Evolutionary conservation across 1,140 invertebrate genomes (phyloP).

Genomic region (Caenorhabditis brenneri): DNA sequence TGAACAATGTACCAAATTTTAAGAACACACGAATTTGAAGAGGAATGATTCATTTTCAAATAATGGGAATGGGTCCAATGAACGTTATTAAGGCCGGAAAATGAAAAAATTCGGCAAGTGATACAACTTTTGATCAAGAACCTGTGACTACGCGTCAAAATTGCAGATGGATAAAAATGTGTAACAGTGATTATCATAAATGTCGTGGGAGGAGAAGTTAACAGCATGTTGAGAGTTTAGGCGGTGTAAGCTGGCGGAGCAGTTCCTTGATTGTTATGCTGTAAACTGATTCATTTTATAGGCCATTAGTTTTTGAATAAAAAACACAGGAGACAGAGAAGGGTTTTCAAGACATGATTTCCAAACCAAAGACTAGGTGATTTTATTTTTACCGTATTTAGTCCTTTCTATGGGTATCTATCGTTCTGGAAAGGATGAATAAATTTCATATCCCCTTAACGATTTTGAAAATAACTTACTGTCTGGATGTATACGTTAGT

Average conservation of each 20-base stretch:
- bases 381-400: background rate
- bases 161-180: background rate
- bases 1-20: background rate
- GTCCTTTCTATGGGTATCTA: background rate
- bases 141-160: background rate
- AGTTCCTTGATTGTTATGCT: background rate
- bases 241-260: background rate
- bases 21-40: background rate
- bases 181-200: background rate
- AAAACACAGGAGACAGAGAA: background rate
- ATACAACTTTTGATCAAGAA: constrained; percentile 16
- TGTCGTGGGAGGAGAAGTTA: background rate
- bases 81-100: constrained; percentile 8
- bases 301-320: background rate
- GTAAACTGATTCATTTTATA: background rate
- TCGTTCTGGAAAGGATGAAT: background rate
- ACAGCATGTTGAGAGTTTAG: background rate
- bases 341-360: background rate
- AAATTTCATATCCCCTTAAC: background rate
- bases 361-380: background rate
- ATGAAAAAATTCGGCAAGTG: constrained; percentile 1
- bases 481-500: constrained; percentile 21
- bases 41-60: background rate
- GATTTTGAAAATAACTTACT: background rate
- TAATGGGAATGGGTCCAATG: background rate